Evolutionary conservation across 1,140 invertebrate species (phyloP), one percentile per base, ranked within the genome.

Genomic region (Adelges cooleyi): DNA sequence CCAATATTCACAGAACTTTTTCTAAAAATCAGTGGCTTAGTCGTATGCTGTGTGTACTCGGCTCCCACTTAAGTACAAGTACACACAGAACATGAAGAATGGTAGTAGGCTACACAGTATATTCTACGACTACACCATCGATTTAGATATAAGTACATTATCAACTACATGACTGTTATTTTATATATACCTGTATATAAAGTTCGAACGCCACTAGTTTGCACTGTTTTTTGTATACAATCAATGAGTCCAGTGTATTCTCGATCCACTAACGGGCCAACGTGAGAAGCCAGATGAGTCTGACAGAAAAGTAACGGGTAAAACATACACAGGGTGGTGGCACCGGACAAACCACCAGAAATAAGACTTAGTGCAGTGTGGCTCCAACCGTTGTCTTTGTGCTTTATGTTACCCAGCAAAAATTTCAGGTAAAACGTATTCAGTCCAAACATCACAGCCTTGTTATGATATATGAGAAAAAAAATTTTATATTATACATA

Each of bases 381-480:
- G 29, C 56, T 62, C 56, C 23, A 48, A n/a, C 25, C 25, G 46
- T 48, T 25, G 33, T 62, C 40, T 62, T 62, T 62, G 22, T 62
- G 56, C 46, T 48, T 62, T 15, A 62, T 62, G 22, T 62, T 62
- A 18, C 42, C 13, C 56, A 62, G 29, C 25, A 62, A 25, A 8
- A 62, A 48, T 62, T 62, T 62, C 46, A 62, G 17, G 17, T 62
- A 62, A 62, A 62, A 62, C 22, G 56, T 62, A 11, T 62, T 62
- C 0, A 62, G 18, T 46, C 56, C 56, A 62, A 62, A 62, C 56
- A 62, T 62, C 9, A 48, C 42, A 9, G 56, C 56, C 56, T 62
- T 33, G n/a, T 8, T 8, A 44, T 22, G 17, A 29, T 46, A 48
- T 20, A 62, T n/a, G n/a, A 33, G 5, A 33, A 33, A 33, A 33